phyloP scores from a whole-genome alignment of 2,888 invertebrate genomes.

The Drosophila mayaguana region DNA sequence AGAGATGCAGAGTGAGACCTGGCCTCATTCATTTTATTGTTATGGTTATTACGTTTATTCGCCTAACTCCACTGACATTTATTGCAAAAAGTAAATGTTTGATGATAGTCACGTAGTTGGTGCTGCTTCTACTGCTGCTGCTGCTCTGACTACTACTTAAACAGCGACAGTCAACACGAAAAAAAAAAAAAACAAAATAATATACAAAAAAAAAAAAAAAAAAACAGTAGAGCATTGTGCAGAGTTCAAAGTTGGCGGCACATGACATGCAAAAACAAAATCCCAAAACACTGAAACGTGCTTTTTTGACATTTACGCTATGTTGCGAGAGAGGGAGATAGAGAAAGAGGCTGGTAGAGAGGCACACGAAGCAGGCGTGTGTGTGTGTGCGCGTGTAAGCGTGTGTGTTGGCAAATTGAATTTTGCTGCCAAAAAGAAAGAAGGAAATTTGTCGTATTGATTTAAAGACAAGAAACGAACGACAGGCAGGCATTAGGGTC shows the following conservation, averaged over 20 bases:
- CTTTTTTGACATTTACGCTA: constrained; percentile 69
- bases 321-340: constrained; percentile 11
- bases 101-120: constrained; percentile 74
- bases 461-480: constrained; percentile 38
- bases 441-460: constrained; percentile 61
- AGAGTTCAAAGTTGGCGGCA: constrained; percentile 68
- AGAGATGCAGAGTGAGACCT: neutral
- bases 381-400: constrained; percentile 1
- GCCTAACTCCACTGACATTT: constrained; percentile 56
- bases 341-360: no score
- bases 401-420: constrained; percentile 65
- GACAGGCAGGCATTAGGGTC: constrained; percentile 61
- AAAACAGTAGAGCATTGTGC: constrained; percentile 23
- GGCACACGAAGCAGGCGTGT: neutral
- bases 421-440: constrained; percentile 56
- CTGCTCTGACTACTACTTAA: constrained; percentile 33
- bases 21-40: constrained; percentile 56
- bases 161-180: constrained; percentile 41
- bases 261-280: constrained; percentile 78
- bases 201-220: constrained; percentile 1
- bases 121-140: constrained; percentile 12
- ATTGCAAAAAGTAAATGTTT: constrained; percentile 66
- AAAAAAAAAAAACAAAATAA: constrained; percentile 7
- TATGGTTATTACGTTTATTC: constrained; percentile 55
- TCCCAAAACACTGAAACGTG: constrained; percentile 80